Evolutionary conservation across 2,113 vertebrate species (phyloP).

Genomic region (Pterophyllum scalare): DNA sequence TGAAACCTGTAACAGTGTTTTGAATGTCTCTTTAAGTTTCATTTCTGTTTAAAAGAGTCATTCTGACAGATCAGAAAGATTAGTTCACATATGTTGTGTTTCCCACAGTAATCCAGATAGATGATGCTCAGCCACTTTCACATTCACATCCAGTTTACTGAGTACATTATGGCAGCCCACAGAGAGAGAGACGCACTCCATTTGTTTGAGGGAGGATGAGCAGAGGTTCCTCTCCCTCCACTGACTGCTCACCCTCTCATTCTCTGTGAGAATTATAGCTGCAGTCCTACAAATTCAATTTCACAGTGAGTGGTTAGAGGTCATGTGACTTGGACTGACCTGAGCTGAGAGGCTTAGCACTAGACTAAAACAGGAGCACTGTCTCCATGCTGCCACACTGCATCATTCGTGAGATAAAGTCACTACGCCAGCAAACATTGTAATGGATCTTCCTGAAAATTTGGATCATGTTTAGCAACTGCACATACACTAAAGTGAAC

Average conservation of each 20-base stretch:
- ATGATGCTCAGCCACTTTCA: not conserved
- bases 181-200: slow-evolving; percentile 9
- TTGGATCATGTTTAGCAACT: not conserved
- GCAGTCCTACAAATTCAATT: slow-evolving; percentile 63
- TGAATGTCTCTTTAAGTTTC: not conserved
- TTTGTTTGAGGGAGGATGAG: not conserved
- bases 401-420: slow-evolving; percentile 22
- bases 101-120: not conserved
- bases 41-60: not conserved
- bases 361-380: slow-evolving; percentile 59
- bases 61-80: not conserved
- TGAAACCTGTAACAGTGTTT: accelerated
- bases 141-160: not conserved
- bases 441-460: not conserved
- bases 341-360: slow-evolving; percentile 72
- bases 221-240: slow-evolving; percentile 35
- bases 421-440: not conserved
- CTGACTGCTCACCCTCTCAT: slow-evolving; percentile 33
- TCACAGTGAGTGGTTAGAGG: slow-evolving; percentile 70
- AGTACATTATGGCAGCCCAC: not conserved
- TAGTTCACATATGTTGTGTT: not conserved
- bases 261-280: slow-evolving; percentile 62
- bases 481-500: not conserved
- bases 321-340: slow-evolving; percentile 76
- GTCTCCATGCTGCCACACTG: slow-evolving; percentile 26